Evolutionary conservation across 2,797 vertebrate genomes (phyloP).

Genomic region (Amazona finschi): DNA sequence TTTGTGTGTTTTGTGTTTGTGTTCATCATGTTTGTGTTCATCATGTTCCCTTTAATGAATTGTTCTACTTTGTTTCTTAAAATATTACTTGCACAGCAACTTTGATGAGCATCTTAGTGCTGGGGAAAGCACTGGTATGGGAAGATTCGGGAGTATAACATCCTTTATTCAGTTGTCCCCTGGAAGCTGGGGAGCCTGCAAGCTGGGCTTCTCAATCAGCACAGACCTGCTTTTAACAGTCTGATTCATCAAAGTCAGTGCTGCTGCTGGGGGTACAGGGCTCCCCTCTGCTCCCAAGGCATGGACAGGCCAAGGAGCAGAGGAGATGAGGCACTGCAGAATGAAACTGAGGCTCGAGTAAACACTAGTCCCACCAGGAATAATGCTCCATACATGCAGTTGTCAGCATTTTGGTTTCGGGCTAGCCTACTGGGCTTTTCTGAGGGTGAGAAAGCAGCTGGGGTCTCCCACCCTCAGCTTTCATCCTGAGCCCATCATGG

Average conservation of each 20-base stretch:
- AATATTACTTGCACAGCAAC: neutral
- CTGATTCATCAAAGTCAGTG: neutral
- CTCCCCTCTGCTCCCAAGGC: neutral
- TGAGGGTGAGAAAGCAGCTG: neutral
- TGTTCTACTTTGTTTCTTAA: neutral
- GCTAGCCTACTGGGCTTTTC: neutral
- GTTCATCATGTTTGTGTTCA: neutral
- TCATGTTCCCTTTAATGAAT: neutral
- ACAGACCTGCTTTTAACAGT: neutral
- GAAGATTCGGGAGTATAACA: neutral
- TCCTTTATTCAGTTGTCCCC: neutral
- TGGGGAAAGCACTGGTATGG: neutral
- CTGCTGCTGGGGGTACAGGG: neutral
- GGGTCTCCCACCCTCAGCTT: neutral
- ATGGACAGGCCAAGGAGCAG: neutral
- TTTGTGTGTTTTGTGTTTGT: too few species aligned
- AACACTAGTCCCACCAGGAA: neutral
- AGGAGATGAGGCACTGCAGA: neutral
- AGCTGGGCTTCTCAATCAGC: neutral
- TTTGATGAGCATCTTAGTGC: neutral
- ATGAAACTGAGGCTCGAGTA: rapidly evolving
- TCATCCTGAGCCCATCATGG: neutral
- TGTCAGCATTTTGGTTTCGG: neutral
- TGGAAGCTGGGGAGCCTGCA: neutral
- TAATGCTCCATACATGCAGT: neutral